Conservation (phyloP, 2,888 invertebrate species). For the Erpobdella octoculata region DNA sequence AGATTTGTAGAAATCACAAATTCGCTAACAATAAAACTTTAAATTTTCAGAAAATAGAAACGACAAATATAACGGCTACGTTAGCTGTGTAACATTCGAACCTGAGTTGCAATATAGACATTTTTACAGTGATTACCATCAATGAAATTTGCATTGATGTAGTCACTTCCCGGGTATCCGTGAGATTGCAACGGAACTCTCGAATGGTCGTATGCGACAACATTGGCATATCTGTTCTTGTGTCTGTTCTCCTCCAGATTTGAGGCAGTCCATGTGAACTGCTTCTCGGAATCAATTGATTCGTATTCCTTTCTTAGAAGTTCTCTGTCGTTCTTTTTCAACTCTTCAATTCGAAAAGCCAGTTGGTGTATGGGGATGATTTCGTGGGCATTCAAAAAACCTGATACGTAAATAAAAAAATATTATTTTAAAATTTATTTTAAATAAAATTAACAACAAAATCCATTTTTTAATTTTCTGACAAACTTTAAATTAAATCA, state of each 20-base stretch:
- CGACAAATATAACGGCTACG: neutral
- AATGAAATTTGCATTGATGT: conserved; percentile 98
- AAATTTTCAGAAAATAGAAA: neutral
- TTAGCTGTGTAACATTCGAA: neutral
- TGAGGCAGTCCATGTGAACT: conserved; percentile 98
- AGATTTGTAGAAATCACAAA: neutral
- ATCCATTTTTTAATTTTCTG: too few species aligned
- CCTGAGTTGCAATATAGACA: conserved; percentile 91
- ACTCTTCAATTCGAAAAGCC: conserved; percentile 83
- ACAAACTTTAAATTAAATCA: too few species aligned
- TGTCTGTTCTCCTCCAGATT: conserved; percentile 94
- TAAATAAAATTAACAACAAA: too few species aligned
- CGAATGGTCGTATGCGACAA: conserved; percentile 96
- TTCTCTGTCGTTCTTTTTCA: conserved; percentile 88
- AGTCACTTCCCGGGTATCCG: conserved; percentile 90
- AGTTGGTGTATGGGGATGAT: conserved; percentile 85
- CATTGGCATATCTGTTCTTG: conserved; percentile 97
- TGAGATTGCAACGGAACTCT: conserved; percentile 40
- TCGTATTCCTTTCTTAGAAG: conserved; percentile 96
- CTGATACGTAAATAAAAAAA: too few species aligned
- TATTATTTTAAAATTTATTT: too few species aligned
- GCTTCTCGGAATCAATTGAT: conserved; percentile 96
- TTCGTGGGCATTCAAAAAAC: neutral
- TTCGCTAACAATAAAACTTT: neutral
- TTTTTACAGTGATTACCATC: conserved; percentile 96